Evolutionary conservation across 92 coral and sea anemone species (phyloP), one percentile per base, ranked within the genome.

Genomic region (Micromussa lordhowensis): DNA sequence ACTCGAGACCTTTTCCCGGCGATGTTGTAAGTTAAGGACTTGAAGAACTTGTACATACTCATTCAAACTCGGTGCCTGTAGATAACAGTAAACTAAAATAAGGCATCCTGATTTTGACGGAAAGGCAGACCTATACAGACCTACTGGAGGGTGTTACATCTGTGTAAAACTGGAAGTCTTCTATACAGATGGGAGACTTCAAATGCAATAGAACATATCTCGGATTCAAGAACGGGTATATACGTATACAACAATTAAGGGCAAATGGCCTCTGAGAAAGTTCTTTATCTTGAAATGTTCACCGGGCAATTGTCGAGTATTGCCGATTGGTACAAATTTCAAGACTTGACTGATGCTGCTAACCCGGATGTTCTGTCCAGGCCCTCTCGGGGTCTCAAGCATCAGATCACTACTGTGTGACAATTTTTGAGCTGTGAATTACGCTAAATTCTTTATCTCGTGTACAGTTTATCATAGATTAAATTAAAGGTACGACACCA

Each of bases 401-500:
- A 57, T 57, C 3, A 57, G 3, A 70, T 30, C 44, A 12, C 35
- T 34, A 6, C 15, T 28, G 26, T 82, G 11, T 31, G 58, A 44
- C 32, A 26, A 38, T 21, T 34, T 61, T 31, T 54, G 30, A 26
- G 28, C 26, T 31, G 49, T 69, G 63, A 68, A 68, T 40, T 51
- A 28, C 77, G 28, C 77, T 48, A 1, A 49, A 66, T 16, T 51
- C 10, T 71, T 69, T 70, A 53, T 74, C 36, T 35, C 36, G 28
- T 84, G 74, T 54, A 84, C 48, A 73, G 80, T 74, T 57, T 44
- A 68, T 49, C 78, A 26, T 38, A 74, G 59, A 32, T 84, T 58
- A 24, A 73, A 84, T 84, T 57, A 84, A 73, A 84, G 29, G 53
- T 24, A 1, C 21, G 38, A 11, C 22, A 10, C 54, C 72, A 80